Base-by-base conservation (phyloP, 2,113 vertebrate genomes). In the Clarias macrocephalus region DNA sequence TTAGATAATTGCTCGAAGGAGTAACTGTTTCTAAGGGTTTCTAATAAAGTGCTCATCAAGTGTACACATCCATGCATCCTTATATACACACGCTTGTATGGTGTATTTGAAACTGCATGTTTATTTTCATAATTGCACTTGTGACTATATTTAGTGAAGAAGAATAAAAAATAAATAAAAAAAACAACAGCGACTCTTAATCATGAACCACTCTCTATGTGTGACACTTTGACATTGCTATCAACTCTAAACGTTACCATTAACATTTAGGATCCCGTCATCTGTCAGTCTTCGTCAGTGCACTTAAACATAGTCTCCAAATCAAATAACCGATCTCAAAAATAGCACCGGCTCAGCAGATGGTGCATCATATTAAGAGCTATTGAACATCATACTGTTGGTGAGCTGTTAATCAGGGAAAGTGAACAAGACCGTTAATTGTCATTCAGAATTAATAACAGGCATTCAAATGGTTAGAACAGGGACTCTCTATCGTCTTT, bases 221-320 rank as follows among this genome's bases (percentile, higher is more conserved):
- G 59, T 85, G 63, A 28, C 60, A 72, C 33, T 48, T 48, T 79
- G 30, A 19, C 56, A 86, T 56, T 1, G 54, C 54, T 85, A 42
- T 85, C 62, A 85, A 5, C 68, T 25, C 21, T 42, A 37, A 73
- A 42, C 83, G n/a, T 57, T 72, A 83, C 86, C 52, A 86, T 80
- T 86, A 86, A 86, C 62, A 86, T 66, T 48, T 52, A 76, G 70
- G 80, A 1, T 33, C 68, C 82, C 42, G 23, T 75, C 63, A 72
- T 75, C 77, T 87, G 90, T 62, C 88, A 87, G 79, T 91, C 90
- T 83, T 89, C 82, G 87, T 91, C 63, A 91, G 57, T 48, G 59
- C 63, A 28, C 80, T 77, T 80, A 63, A 21, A 66, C 65, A 75
- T 76, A 83, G 30, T 65, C 68, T 68, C 56, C 23, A 48, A 62